These are phyloP conservation scores for Carposina sasakii DNA, from an alignment of 1,140 invertebrate species.

Conservation along the genomic window DNA sequence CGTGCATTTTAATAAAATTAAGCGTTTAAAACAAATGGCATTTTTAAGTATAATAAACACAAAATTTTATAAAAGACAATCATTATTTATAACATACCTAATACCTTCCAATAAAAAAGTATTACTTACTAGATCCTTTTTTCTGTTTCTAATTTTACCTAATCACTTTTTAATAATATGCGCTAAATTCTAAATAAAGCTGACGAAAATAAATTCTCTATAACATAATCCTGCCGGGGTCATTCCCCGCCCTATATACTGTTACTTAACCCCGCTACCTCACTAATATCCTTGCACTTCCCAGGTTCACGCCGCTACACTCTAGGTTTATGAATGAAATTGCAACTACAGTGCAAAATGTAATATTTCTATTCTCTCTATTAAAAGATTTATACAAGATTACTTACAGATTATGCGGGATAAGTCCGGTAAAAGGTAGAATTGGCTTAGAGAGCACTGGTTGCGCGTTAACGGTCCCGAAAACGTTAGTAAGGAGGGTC, in stretches of 20 bases:
- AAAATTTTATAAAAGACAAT: no score
- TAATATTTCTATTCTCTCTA: not conserved
- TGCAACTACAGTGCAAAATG: not conserved
- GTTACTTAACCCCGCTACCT: conserved; percentile 16
- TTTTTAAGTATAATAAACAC: no score
- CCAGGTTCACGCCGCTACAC: conserved; percentile 6
- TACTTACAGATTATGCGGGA: conserved; percentile 38
- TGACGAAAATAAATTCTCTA: no score
- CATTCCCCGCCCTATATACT: conserved; percentile 27
- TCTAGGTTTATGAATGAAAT: conserved; percentile 29
- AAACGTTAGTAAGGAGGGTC: conserved; percentile 45
- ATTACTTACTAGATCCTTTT: no score
- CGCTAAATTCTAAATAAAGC: no score
- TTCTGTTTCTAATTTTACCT: no score
- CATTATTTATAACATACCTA: no score
- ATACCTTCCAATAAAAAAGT: no score
- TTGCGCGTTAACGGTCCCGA: conserved; percentile 40
- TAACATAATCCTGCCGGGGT: no score
- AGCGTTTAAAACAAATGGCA: no score
- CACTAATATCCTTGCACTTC: conserved; percentile 19
- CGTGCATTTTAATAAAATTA: no score
- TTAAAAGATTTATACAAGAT: conserved; percentile 11
- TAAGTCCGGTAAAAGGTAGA: conserved; percentile 35
- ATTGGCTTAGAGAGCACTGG: conserved; percentile 46
- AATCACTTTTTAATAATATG: no score